These are phyloP conservation scores for Leptodactylus fallax DNA, from an alignment of 2,797 vertebrate species.

Conservation along the genomic window DNA sequence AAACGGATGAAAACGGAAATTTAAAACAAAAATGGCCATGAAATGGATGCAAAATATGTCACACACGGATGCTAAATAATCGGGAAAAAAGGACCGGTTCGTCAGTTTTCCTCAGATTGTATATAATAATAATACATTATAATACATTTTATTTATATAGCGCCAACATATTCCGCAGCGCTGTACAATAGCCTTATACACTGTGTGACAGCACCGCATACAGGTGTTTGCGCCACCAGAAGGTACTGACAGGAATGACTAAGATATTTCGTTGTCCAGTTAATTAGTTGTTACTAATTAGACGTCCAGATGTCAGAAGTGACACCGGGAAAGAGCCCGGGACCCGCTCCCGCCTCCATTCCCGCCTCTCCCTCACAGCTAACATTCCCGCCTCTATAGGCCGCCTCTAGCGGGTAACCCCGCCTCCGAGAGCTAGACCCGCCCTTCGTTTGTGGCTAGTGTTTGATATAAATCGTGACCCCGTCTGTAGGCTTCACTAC, in stretches of 20 bases:
- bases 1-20: too few species aligned
- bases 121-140: too few species aligned
- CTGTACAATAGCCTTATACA: too few species aligned
- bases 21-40: too few species aligned
- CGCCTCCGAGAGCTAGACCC: neutral
- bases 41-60: too few species aligned
- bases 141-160: too few species aligned
- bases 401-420: neutral
- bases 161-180: too few species aligned
- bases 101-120: too few species aligned
- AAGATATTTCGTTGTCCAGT: neutral
- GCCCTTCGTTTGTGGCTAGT: neutral
- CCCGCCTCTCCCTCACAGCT: conserved; percentile 23
- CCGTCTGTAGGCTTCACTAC: neutral
- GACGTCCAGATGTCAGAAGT: neutral
- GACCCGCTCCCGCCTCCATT: conserved; percentile 27
- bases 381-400: neutral
- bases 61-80: too few species aligned
- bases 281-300: neutral
- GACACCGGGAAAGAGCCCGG: conserved; percentile 47
- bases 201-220: too few species aligned
- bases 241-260: neutral
- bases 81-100: too few species aligned
- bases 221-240: too few species aligned
- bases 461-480: neutral